phyloP scores from a whole-genome alignment of 2,797 vertebrate species.

The Alectoris magna region DNA sequence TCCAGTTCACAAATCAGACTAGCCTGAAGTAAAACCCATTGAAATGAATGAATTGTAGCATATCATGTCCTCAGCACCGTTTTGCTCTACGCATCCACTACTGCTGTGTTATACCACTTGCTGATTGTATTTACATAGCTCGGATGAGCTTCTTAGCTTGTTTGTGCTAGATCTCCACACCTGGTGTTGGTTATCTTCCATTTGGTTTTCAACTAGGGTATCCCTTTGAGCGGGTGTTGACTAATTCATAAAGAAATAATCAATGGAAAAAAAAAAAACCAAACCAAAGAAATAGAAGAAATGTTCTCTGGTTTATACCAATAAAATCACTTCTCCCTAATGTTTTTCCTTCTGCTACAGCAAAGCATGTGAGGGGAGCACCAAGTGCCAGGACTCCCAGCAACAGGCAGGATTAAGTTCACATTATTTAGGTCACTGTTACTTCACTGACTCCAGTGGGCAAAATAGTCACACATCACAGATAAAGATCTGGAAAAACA shows the following conservation, averaged over 20 bases:
- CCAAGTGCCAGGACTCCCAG: neutral
- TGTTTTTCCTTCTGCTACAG: neutral
- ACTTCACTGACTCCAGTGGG: neutral
- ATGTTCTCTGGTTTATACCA: neutral
- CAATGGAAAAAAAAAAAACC: rapidly evolving
- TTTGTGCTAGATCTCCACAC: neutral
- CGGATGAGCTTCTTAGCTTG: neutral
- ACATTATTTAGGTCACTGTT: neutral
- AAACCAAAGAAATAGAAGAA: neutral
- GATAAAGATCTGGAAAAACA: neutral
- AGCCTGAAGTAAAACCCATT: neutral
- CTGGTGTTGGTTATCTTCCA: neutral
- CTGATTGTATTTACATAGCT: neutral
- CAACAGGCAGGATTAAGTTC: neutral
- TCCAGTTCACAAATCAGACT: neutral
- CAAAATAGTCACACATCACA: neutral
- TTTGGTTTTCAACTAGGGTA: neutral
- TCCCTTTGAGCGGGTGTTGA: neutral
- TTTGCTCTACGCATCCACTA: neutral
- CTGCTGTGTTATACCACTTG: neutral
- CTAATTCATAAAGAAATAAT: neutral
- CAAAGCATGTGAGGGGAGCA: neutral
- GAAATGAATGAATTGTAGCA: neutral
- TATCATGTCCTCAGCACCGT: neutral
- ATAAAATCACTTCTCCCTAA: neutral